These are phyloP conservation scores for Ctenomys sociabilis DNA, from an alignment of 2,113 vertebrate genomes.

Conservation along the genomic window DNA sequence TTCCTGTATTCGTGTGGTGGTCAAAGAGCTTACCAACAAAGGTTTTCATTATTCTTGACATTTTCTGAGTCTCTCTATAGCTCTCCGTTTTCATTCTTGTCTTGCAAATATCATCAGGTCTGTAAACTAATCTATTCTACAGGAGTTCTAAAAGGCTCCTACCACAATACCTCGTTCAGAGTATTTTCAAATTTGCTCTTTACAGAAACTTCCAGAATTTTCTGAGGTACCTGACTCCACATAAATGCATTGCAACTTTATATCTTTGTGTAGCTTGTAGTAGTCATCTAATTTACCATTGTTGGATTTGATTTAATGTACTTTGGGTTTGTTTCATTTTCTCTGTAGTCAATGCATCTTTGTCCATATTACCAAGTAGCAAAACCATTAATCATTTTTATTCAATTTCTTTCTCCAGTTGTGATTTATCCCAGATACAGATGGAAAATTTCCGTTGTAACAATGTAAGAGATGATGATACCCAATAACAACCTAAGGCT, in stretches of 20 bases:
- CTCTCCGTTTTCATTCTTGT: constrained; percentile 39
- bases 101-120: constrained; percentile 54
- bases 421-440: constrained; percentile 62
- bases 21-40: constrained; percentile 50
- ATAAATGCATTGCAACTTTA: constrained; percentile 38
- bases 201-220: not conserved
- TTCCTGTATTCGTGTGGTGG: not conserved
- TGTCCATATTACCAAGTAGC: not conserved
- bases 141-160: constrained; percentile 60
- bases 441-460: constrained; percentile 14
- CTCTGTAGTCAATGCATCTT: not conserved
- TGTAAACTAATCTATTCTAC: constrained; percentile 12
- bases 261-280: not conserved
- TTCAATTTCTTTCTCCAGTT: constrained; percentile 53
- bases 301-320: constrained; percentile 23
- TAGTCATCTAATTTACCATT: constrained; percentile 42
- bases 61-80: constrained; percentile 38
- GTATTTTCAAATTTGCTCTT: constrained; percentile 51
- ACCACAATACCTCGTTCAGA: not conserved
- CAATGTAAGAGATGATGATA: not conserved
- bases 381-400: constrained; percentile 69
- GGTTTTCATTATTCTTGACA: constrained; percentile 66
- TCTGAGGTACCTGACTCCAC: not conserved
- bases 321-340: constrained; percentile 39
- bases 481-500: constrained; percentile 9